phyloP scores from a whole-genome alignment of 1,140 invertebrate species.

The Paraescarpia echinospica region DNA sequence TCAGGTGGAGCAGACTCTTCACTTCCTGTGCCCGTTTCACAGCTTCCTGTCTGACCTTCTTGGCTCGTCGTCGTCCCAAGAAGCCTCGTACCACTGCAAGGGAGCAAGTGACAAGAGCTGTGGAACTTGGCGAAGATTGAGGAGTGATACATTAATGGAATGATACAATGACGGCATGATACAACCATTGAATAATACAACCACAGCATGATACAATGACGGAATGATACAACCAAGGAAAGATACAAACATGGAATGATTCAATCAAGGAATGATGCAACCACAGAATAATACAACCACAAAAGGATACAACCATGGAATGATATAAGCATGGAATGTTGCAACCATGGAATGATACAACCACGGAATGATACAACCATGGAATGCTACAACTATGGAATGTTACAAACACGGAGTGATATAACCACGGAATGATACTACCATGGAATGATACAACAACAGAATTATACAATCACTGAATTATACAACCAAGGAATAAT shows the following conservation, averaged over 20 bases:
- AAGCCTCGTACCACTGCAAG: conserved; percentile 42
- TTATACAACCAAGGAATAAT: not conserved
- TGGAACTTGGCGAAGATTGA: not conserved
- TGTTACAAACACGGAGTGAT: not conserved
- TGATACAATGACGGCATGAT: not conserved
- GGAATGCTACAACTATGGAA: not conserved
- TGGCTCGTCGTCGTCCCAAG: conserved; percentile 37
- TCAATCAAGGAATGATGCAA: not conserved
- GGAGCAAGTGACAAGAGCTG: not conserved
- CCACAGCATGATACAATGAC: not conserved
- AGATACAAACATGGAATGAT: not conserved
- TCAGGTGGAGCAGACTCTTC: conserved; percentile 29
- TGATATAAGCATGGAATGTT: not conserved
- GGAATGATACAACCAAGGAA: not conserved
- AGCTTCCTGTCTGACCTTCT: conserved; percentile 29
- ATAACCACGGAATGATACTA: too few species aligned
- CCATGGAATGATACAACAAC: too few species aligned
- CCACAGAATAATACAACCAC: too few species aligned
- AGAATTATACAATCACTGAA: not conserved
- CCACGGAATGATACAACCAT: not conserved
- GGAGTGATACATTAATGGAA: too few species aligned
- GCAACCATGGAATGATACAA: not conserved
- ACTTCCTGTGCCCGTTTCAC: conserved; percentile 36
- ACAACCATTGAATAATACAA: not conserved
- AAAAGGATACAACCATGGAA: not conserved